phyloP scores from a whole-genome alignment of 2,888 invertebrate genomes.

The Chloroclysta siterata region DNA sequence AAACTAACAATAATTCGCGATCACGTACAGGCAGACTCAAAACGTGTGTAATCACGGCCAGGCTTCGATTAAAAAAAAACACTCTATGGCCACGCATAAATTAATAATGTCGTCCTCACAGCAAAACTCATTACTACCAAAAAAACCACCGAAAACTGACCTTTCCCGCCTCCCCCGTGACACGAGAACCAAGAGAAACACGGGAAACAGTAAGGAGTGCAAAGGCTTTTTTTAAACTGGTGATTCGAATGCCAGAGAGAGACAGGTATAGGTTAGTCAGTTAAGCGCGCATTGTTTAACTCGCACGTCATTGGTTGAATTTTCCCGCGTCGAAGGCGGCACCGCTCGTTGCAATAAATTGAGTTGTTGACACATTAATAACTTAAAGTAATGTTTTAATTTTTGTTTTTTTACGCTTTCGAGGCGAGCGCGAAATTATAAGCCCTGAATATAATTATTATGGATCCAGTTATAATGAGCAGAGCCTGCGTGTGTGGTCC shows the following conservation, averaged over 20 bases:
- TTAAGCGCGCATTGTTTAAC: conserved; percentile 45
- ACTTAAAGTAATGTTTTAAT: conserved; percentile 82
- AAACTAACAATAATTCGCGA: conserved; percentile 35
- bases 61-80: conserved; percentile 53
- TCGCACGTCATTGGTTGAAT: conserved; percentile 67
- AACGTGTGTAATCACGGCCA: conserved; percentile 47
- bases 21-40: conserved; percentile 36
- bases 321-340: conserved; percentile 74
- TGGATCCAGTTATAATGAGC: conserved; percentile 77
- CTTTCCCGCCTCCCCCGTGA: conserved; percentile 34
- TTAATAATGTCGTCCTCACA: conserved; percentile 75
- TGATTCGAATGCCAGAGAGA: conserved; percentile 50
- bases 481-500: conserved; percentile 81
- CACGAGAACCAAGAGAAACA: conserved; percentile 13
- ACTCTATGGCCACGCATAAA: conserved; percentile 65
- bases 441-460: conserved; percentile 79
- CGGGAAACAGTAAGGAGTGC: conserved; percentile 24
- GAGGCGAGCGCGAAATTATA: conserved; percentile 78
- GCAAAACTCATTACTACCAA: conserved; percentile 51
- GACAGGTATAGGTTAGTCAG: conserved; percentile 51
- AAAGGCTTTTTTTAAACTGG: conserved; percentile 40
- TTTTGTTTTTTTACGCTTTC: conserved; percentile 67
- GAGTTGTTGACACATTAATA: conserved; percentile 85
- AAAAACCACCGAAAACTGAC: conserved; percentile 46
- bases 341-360: conserved; percentile 81